A percentile compares a stretch with the other conserved stretches of the same genome.
Conservation (phyloP, 2,797 vertebrate species). For the Schizothorax lantsangensis region DNA sequence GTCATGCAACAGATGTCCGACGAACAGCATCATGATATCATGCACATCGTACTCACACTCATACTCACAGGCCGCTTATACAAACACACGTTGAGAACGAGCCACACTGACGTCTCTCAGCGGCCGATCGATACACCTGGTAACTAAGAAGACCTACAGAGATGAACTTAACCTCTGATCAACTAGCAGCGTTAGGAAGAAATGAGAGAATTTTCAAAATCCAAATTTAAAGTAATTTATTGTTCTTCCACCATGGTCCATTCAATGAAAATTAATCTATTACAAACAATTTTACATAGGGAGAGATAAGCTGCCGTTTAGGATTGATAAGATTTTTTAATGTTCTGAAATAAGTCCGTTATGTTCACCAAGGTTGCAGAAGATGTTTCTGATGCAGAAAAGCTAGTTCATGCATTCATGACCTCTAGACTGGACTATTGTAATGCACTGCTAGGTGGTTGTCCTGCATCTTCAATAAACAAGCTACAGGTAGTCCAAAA, state of each 20-base stretch:
- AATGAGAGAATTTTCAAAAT: not conserved
- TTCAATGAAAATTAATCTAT: not conserved
- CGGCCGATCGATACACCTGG: not conserved
- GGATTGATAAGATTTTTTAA: not conserved
- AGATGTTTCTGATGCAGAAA: no score
- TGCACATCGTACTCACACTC: slow-evolving; percentile 9
- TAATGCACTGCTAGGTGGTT: no score
- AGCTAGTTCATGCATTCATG: no score
- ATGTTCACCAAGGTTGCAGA: not conserved
- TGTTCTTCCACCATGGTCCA: not conserved
- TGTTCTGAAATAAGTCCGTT: not conserved
- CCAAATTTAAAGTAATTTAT: not conserved
- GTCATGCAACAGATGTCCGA: slow-evolving; percentile 39
- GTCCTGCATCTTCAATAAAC: no score
- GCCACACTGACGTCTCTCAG: not conserved
- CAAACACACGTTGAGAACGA: not conserved
- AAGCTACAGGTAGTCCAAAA: no score
- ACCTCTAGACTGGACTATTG: no score
- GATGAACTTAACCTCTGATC: not conserved
- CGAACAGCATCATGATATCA: slow-evolving; percentile 44
- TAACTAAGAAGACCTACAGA: not conserved
- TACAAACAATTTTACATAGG: not conserved
- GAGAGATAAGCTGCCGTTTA: not conserved
- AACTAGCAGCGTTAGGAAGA: not conserved
- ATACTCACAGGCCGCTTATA: not conserved